Conservation (phyloP, 2,113 vertebrate genomes). For the Smithornis capensis region DNA sequence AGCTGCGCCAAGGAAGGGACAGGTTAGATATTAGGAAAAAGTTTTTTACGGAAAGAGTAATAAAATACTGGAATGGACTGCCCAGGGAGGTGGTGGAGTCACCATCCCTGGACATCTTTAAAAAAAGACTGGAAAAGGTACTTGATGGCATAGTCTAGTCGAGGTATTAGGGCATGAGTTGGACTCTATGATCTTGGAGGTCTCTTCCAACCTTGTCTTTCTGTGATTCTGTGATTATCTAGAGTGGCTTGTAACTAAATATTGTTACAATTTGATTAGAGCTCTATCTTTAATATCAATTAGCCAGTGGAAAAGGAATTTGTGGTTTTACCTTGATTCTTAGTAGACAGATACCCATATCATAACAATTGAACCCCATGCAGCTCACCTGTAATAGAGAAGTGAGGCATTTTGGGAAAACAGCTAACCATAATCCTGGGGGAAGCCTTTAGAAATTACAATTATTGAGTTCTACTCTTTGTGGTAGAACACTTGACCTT, state of each 20-base stretch:
- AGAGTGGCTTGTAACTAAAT: neutral
- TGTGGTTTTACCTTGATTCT: neutral
- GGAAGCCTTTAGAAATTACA: neutral
- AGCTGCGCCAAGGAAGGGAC: too few relatives aligned
- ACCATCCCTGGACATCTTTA: too few relatives aligned
- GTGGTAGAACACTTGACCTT: neutral
- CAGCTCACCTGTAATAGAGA: neutral
- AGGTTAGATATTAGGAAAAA: too few relatives aligned
- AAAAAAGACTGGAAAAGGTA: too few relatives aligned
- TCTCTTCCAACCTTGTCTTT: too few relatives aligned
- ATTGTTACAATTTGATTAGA: neutral
- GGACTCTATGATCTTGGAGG: too few relatives aligned
- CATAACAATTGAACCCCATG: fast-evolving
- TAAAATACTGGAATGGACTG: too few relatives aligned
- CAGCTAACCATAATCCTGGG: neutral
- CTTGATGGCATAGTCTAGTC: too few relatives aligned
- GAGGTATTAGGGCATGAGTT: too few relatives aligned
- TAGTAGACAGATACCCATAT: neutral
- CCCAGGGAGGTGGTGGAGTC: too few relatives aligned
- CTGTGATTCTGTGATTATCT: too few relatives aligned
- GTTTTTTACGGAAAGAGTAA: too few relatives aligned
- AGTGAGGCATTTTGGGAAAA: neutral
- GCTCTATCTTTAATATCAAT: neutral
- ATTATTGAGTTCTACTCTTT: neutral
- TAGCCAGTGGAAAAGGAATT: neutral